Evolutionary conservation across 2,113 vertebrate genomes (phyloP).

Genomic region (Mesoclemmys tuberculata): DNA sequence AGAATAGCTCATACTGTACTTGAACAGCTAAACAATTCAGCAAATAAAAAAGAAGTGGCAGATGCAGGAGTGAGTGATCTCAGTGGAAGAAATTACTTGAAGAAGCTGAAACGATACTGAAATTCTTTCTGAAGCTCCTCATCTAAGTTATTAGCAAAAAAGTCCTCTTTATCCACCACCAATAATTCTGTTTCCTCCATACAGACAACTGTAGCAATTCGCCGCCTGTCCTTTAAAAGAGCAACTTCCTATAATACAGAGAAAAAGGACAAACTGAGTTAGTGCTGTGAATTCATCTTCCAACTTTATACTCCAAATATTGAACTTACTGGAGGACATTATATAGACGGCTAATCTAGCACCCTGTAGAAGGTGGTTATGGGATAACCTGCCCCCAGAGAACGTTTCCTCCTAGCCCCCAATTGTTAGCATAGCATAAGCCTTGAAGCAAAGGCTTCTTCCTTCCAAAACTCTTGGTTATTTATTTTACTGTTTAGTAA

Average conservation of each 20-base stretch:
- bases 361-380: neutral
- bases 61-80: neutral
- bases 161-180: constrained; percentile 75
- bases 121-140: constrained; percentile 71
- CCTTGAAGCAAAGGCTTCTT: neutral
- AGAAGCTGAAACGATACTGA: constrained; percentile 51
- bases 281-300: neutral
- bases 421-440: neutral
- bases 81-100: constrained; percentile 61
- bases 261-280: neutral
- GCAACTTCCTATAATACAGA: constrained; percentile 55
- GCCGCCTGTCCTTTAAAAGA: constrained; percentile 51
- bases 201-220: constrained; percentile 67
- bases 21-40: neutral
- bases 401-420: neutral
- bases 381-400: neutral
- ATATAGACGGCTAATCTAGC: neutral
- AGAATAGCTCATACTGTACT: neutral
- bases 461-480: neutral
- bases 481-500: neutral
- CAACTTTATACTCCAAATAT: neutral
- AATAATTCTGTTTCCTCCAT: constrained; percentile 78
- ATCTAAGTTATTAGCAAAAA: constrained; percentile 66
- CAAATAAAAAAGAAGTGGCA: neutral
- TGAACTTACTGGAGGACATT: neutral